Conservation (phyloP, 2,888 invertebrate genomes). For the Apodemia duryi region DNA sequence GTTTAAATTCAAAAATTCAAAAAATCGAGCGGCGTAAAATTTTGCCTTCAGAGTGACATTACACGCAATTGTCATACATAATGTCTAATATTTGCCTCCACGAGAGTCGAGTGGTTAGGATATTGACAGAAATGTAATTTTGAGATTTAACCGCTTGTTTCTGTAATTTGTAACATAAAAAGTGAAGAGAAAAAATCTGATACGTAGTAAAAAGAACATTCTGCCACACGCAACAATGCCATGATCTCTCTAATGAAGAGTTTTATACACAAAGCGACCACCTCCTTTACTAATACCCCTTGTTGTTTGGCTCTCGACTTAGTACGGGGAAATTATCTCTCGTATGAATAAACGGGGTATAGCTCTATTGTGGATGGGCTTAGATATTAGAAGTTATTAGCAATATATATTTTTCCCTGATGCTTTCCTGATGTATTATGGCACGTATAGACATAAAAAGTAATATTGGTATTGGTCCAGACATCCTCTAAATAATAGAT, state of each 20-base stretch:
- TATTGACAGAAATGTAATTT: neutral
- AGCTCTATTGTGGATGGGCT: conserved; percentile 3
- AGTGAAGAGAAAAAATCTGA: conserved; percentile 40
- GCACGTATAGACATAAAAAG: too few species aligned
- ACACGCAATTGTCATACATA: too few species aligned
- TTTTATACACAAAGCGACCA: conserved; percentile 69
- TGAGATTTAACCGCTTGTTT: neutral
- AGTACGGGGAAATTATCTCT: conserved; percentile 16
- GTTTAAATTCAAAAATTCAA: too few species aligned
- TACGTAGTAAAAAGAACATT: conserved; percentile 44
- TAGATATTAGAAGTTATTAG: conserved; percentile 9
- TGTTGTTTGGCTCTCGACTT: conserved; percentile 36
- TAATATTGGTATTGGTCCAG: too few species aligned
- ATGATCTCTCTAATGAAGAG: conserved; percentile 74
- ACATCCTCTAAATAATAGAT: too few species aligned
- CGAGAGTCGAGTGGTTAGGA: too few species aligned
- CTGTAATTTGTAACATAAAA: neutral
- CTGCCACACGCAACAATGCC: conserved; percentile 54
- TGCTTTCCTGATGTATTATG: too few species aligned
- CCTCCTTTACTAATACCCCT: conserved; percentile 66
- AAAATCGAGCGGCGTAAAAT: too few species aligned
- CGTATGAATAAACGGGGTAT: conserved; percentile 13
- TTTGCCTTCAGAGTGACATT: too few species aligned
- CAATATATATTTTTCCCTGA: neutral
- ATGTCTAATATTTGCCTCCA: too few species aligned